Percentiles rank a stretch among this genome's conserved stretches.
Conservation (phyloP, 2,113 vertebrate species). For the Hippocampus barbouri region DNA sequence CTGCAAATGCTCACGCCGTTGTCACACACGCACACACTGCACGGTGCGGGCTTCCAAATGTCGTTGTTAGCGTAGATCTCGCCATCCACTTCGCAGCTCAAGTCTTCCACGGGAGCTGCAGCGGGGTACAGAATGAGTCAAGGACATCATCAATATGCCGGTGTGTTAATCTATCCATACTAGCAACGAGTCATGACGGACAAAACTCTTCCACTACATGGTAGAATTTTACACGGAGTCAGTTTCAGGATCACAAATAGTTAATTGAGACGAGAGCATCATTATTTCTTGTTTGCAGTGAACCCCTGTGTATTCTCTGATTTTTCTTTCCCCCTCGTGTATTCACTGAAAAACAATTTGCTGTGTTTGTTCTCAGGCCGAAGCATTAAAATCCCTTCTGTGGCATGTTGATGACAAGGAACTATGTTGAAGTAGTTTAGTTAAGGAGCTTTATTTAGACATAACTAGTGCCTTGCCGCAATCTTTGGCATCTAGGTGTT, state of each 20-base stretch:
- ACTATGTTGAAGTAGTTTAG: no score
- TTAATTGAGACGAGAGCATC: no score
- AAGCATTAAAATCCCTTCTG: neutral
- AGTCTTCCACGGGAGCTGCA: slow-evolving; percentile 42
- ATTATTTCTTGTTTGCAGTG: no score
- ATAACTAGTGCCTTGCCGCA: no score
- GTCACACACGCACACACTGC: slow-evolving; percentile 90
- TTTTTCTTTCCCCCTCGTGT: no score
- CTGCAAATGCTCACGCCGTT: slow-evolving; percentile 86
- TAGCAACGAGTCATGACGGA: neutral
- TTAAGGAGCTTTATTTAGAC: no score
- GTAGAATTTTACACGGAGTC: neutral
- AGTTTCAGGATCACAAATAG: no score
- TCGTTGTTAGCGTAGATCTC: slow-evolving; percentile 80
- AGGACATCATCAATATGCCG: no score
- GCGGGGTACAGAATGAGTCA: neutral
- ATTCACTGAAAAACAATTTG: neutral
- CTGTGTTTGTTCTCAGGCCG: neutral
- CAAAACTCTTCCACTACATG: neutral
- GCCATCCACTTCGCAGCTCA: slow-evolving; percentile 79
- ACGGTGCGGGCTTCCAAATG: slow-evolving; percentile 85
- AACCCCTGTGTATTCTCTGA: no score
- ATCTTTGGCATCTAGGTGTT: no score
- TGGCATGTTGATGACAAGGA: neutral
- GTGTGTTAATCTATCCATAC: no score